Conservation (phyloP, 2,797 vertebrate genomes). For the Loriculus beryllinus region DNA sequence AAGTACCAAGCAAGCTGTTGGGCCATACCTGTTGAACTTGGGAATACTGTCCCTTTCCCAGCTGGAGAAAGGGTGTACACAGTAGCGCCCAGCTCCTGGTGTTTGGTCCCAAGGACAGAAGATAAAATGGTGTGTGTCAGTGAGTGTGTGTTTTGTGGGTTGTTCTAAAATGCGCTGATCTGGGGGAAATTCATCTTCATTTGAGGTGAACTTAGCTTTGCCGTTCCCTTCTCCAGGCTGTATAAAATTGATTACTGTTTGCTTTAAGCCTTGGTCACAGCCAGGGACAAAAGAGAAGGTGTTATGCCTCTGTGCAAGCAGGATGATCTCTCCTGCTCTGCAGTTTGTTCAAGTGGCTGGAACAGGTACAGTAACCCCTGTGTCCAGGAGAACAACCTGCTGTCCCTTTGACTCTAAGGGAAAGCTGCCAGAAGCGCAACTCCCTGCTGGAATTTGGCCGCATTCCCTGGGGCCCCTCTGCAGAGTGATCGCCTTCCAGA, state of each 20-base stretch:
- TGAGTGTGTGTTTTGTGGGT: background rate
- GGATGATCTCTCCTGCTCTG: background rate
- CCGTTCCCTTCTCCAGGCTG: background rate
- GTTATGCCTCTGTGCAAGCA: background rate
- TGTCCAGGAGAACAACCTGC: background rate
- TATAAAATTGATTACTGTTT: background rate
- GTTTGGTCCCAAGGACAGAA: background rate
- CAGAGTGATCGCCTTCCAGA: background rate
- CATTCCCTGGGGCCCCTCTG: background rate
- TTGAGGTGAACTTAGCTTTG: background rate
- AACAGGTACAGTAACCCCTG: background rate
- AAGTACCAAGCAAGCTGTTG: constrained; percentile 74
- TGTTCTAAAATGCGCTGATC: background rate
- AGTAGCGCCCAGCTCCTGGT: background rate
- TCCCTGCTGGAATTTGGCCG: background rate
- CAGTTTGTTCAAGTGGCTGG: background rate
- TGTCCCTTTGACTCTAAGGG: background rate
- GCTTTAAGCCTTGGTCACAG: background rate
- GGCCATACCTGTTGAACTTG: background rate
- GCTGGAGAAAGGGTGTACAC: background rate
- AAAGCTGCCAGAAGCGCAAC: background rate
- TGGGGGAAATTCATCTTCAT: background rate
- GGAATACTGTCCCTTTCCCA: background rate
- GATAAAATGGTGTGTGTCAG: background rate
- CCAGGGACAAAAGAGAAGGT: background rate